These are phyloP conservation scores for Drosophila rellima DNA, from an alignment of 2,888 invertebrate species.

Conservation along the genomic window DNA sequence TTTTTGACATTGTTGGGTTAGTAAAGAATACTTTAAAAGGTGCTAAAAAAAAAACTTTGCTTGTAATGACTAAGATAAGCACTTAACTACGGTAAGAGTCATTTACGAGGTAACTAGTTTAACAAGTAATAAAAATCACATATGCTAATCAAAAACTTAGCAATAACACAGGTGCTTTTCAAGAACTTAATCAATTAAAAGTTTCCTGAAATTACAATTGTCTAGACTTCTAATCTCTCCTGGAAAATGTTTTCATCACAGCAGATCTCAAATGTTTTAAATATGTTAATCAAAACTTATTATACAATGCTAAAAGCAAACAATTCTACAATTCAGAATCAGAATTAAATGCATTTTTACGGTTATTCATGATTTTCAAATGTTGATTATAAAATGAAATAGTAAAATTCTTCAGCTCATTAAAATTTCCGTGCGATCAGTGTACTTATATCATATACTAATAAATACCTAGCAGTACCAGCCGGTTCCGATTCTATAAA, in stretches of 20 bases:
- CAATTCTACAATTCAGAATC: neutral
- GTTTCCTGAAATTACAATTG: neutral
- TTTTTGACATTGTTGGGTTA: slow-evolving; percentile 6
- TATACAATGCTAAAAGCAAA: neutral
- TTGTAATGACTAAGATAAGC: slow-evolving; percentile 7
- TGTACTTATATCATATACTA: neutral
- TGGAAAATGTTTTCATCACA: neutral
- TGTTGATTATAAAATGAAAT: neutral
- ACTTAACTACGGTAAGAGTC: neutral
- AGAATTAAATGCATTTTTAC: neutral
- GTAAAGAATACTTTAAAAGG: slow-evolving; percentile 4
- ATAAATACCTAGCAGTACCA: slow-evolving; percentile 15
- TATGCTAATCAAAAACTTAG: neutral
- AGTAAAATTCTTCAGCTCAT: neutral
- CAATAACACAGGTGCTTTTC: neutral
- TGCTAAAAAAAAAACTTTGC: neutral
- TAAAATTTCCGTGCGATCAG: neutral
- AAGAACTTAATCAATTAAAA: neutral
- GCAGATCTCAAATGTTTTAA: neutral
- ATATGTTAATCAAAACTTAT: neutral
- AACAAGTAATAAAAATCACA: neutral
- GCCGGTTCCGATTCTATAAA: slow-evolving; percentile 13
- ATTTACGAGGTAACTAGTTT: slow-evolving; percentile 5
- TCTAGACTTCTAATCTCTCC: neutral
- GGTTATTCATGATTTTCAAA: neutral